Base-by-base conservation (phyloP, 2,888 invertebrate species). In the Drosophila niveifrons region DNA sequence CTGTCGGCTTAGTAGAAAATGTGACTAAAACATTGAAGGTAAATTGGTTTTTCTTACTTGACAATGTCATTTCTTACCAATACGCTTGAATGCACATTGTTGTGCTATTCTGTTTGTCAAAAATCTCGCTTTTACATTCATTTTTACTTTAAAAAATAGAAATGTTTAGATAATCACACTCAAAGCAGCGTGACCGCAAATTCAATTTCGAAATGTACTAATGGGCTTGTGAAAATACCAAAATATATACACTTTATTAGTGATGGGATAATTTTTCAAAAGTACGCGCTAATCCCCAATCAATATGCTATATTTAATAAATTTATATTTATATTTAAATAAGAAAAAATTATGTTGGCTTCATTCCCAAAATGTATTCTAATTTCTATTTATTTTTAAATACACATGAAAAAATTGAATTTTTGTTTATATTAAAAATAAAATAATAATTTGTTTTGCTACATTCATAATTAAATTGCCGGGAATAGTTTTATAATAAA, bases 1-100 rank as follows among this genome's bases (percentile, higher is more conserved):
- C 73, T 43, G 66, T 72, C 28, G 80, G 64, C 53, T 90, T 90
- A 4, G 89, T 83, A 4, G 90, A 83, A 73, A 80, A 90, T 72
- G 82, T 73, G 65, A 80, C 90, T 88, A 58, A 59, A 53, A 13
- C 29, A 7, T 47, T 15, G 0, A 17, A 8, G 23, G 4, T 52
- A 3, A 53, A 44, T 44, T 9, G 9, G 2, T 2, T 36, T 7
- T 18, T 23, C 6, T 6, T 9, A 8, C 10, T 13, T n/a, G 2
- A n/a, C 4, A 3, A 10, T 3, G n/a, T 4, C 1, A 17, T 1
- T 11, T 17, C 73, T 71, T 72, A 90, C 90, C 87, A 64, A 89
- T 73, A 11, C 83, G 74, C 23, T 75, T 87, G 46, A 78, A 73
- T 3, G 51, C 55, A 52, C 67, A 64, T 47, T 82, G 78, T 3